phyloP scores from a whole-genome alignment of 2,113 vertebrate species.

The Leptobrachium leishanense region DNA sequence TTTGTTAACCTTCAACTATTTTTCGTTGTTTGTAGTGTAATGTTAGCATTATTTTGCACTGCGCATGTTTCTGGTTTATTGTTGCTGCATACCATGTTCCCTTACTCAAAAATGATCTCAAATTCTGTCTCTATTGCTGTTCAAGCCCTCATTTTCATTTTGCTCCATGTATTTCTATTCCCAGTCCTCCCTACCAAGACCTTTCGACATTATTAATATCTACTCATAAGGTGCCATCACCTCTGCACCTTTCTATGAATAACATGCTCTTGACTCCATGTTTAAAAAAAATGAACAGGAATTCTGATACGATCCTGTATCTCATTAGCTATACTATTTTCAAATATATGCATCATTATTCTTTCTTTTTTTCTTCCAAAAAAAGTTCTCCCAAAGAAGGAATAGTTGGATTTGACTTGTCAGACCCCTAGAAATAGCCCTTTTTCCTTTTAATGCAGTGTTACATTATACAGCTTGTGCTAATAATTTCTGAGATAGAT shows the following conservation, averaged over 20 bases:
- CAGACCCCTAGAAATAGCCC: slow-evolving; percentile 43
- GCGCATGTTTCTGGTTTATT: too few species aligned
- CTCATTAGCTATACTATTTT: slow-evolving; percentile 38
- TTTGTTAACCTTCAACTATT: too few species aligned
- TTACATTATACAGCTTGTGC: slow-evolving; percentile 41
- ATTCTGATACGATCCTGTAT: slow-evolving; percentile 26
- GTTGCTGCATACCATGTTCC: background rate
- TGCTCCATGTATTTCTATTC: slow-evolving; percentile 49
- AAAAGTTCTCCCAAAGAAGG: slow-evolving; percentile 23
- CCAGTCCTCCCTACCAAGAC: slow-evolving; percentile 1
- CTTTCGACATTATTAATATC: slow-evolving; percentile 24
- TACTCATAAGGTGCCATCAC: slow-evolving; percentile 12
- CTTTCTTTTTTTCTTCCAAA: slow-evolving; percentile 12
- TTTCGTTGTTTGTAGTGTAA: too few species aligned
- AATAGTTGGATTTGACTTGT: slow-evolving; percentile 41
- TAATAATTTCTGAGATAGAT: slow-evolving; percentile 32
- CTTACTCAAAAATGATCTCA: slow-evolving; percentile 25
- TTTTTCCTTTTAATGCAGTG: slow-evolving; percentile 15
- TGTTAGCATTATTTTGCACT: too few species aligned
- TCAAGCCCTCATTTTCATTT: slow-evolving; percentile 37
- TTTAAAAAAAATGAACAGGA: slow-evolving; percentile 22
- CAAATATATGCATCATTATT: slow-evolving; percentile 36
- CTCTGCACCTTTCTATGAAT: slow-evolving; percentile 16
- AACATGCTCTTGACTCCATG: slow-evolving; percentile 38
- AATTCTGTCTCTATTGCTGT: slow-evolving; percentile 37